phyloP scores from a whole-genome alignment of 2,113 vertebrate species.

The Erinaceus europaeus region DNA sequence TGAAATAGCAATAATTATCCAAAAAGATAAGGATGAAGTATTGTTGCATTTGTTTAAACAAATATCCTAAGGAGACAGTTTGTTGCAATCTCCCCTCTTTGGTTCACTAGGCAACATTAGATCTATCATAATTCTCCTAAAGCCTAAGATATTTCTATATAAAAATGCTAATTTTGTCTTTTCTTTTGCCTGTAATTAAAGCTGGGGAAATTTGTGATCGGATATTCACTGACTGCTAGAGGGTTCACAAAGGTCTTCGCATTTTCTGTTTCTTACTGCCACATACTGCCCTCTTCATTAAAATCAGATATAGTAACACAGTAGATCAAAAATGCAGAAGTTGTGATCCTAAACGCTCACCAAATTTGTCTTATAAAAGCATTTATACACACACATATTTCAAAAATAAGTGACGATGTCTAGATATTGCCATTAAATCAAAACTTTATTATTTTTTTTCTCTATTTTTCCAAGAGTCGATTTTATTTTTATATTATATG shows the following conservation, averaged over 20 bases:
- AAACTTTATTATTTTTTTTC: conserved; percentile 22
- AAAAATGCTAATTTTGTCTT: conserved; percentile 75
- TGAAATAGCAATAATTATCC: conserved; percentile 74
- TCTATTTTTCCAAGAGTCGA: conserved; percentile 9
- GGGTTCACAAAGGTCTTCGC: conserved; percentile 53
- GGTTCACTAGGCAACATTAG: conserved; percentile 70
- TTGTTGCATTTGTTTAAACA: conserved; percentile 77
- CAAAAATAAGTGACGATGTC: background rate
- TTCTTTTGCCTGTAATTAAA: conserved; percentile 76
- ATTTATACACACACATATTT: background rate
- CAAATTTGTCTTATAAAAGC: conserved; percentile 29
- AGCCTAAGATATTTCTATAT: conserved; percentile 75
- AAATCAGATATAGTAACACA: conserved; percentile 22
- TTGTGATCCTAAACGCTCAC: background rate
- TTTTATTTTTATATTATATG: background rate
- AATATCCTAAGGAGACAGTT: conserved; percentile 77
- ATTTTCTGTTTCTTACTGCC: conserved; percentile 55
- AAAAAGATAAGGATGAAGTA: conserved; percentile 74
- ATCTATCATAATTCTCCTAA: conserved; percentile 77
- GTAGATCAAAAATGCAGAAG: conserved; percentile 32
- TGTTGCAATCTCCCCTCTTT: conserved; percentile 70
- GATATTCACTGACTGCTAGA: conserved; percentile 57
- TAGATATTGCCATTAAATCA: background rate
- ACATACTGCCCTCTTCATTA: conserved; percentile 47
- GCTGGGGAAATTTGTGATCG: conserved; percentile 61